Evolutionary conservation across 2,113 vertebrate species (phyloP).

Genomic region (Rhinoderma darwinii): DNA sequence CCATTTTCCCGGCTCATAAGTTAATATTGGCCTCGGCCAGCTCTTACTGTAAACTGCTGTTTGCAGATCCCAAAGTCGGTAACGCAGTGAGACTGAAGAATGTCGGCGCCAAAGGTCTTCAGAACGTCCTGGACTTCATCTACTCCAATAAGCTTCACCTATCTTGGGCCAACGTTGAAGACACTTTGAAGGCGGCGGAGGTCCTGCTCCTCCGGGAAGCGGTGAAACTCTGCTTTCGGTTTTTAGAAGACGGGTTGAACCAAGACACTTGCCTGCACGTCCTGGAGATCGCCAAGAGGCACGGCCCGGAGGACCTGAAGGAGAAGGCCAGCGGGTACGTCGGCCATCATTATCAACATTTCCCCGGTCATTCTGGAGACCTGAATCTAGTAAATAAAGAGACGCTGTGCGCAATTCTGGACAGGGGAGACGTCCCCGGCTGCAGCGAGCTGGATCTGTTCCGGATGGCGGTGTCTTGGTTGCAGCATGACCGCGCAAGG

Average conservation of each 20-base stretch:
- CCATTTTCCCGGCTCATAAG: slow-evolving; percentile 65
- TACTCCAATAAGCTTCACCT: slow-evolving; percentile 67
- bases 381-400: slow-evolving; percentile 60
- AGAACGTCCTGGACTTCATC: slow-evolving; percentile 66
- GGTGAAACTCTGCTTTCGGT: slow-evolving; percentile 64
- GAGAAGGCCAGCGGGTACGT: slow-evolving; percentile 54
- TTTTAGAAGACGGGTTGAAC: slow-evolving; percentile 63
- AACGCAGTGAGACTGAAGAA: slow-evolving; percentile 53
- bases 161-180: slow-evolving; percentile 63
- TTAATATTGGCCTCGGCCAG: slow-evolving; percentile 64
- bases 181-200: slow-evolving; percentile 66
- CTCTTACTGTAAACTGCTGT: slow-evolving; percentile 65
- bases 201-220: slow-evolving; percentile 67
- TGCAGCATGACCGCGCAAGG: neutral
- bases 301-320: slow-evolving; percentile 53
- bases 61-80: slow-evolving; percentile 17
- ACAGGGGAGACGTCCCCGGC: neutral
- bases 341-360: slow-evolving; percentile 42
- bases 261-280: slow-evolving; percentile 61
- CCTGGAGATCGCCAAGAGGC: slow-evolving; percentile 61
- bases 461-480: slow-evolving; percentile 54
- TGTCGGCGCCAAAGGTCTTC: slow-evolving; percentile 60
- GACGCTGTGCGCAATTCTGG: slow-evolving; percentile 64
- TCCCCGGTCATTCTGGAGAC: slow-evolving; percentile 59
- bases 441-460: slow-evolving; percentile 66